Conservation (phyloP, 2,797 vertebrate genomes). For the Parambassis ranga region DNA sequence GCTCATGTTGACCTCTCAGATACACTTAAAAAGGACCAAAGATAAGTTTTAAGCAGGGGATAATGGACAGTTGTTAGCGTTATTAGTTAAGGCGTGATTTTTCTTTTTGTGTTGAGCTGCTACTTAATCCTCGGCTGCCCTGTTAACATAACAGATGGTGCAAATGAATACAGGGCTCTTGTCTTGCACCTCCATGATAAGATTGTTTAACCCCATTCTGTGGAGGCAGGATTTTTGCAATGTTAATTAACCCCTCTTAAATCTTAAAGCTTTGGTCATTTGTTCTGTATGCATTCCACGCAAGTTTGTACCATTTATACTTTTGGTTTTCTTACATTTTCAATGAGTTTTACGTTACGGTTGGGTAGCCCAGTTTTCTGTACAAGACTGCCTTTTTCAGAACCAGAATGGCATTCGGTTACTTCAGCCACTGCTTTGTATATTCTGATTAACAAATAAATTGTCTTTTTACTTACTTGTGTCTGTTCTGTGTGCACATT, state of each 20-base stretch:
- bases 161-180: slow-evolving; percentile 71
- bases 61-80: slow-evolving; percentile 78
- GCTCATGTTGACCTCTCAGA: slow-evolving; percentile 84
- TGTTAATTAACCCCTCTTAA: slow-evolving; percentile 87
- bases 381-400: slow-evolving; percentile 77
- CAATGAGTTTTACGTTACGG: slow-evolving; percentile 76
- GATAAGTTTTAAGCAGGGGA: slow-evolving; percentile 87
- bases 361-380: slow-evolving; percentile 77
- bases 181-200: slow-evolving; percentile 62
- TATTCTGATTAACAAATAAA: slow-evolving; percentile 90
- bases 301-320: slow-evolving; percentile 82
- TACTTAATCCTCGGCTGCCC: slow-evolving; percentile 80
- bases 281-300: slow-evolving; percentile 84
- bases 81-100: slow-evolving; percentile 73
- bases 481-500: slow-evolving; percentile 25
- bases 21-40: slow-evolving; percentile 87
- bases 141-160: slow-evolving; percentile 80
- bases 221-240: slow-evolving; percentile 67
- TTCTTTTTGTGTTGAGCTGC: slow-evolving; percentile 84
- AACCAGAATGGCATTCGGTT: slow-evolving; percentile 81
- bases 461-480: slow-evolving; percentile 84
- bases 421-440: slow-evolving; percentile 90
- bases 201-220: slow-evolving; percentile 62
- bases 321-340: slow-evolving; percentile 75
- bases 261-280: slow-evolving; percentile 84